Base-by-base conservation (phyloP, 2,888 invertebrate genomes). In the Mesochorus sp. region DNA sequence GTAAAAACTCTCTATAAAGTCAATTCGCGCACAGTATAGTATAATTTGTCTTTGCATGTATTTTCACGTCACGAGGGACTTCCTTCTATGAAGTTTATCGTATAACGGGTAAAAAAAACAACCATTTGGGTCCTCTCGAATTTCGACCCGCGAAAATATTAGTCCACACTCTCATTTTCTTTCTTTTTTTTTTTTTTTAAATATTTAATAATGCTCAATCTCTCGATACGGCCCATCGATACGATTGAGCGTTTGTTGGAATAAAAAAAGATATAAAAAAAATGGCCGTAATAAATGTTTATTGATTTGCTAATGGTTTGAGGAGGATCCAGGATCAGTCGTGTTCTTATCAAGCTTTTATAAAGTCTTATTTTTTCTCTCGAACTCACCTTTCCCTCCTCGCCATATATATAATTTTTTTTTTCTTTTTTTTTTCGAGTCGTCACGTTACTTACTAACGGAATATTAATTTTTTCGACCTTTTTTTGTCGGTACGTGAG, bases 111-210 rank as follows among this genome's bases (percentile, higher is more conserved):
- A 6, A 14, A 53, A 51, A 28, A 55, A 70, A 51, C 17, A 47
- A 28, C 2, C 17, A 49, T n/a, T 24, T 57, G 47, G 44, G 49
- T 73, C 68, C 62, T 77, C 76, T 76, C 74, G 73, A 71, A 76
- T 82, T 80, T 82, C 80, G 79, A 59, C 80, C 77, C 67, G 80
- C 79, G 77, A 82, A 77, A 80, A 73, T 64, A 68, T 61, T 14
- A 47, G 19, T 66, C 66, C 34, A 44, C 31, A 47, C 62, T 26
- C 34, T 10, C 31, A n/a, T 26, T 19, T 26, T n/a, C n/a, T 39
- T 51, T 26, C 39, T 12, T 66, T 53, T 24, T 31, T 8, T 5
- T 31, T 31, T 37, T 37, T 37, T 37, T 37, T 37, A 37, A 4
- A 37, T 37, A 37, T n/a, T n/a, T n/a, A n/a, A n/a, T n/a, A n/a